Conservation (phyloP, 2,797 vertebrate species). For the Lates japonicus region DNA sequence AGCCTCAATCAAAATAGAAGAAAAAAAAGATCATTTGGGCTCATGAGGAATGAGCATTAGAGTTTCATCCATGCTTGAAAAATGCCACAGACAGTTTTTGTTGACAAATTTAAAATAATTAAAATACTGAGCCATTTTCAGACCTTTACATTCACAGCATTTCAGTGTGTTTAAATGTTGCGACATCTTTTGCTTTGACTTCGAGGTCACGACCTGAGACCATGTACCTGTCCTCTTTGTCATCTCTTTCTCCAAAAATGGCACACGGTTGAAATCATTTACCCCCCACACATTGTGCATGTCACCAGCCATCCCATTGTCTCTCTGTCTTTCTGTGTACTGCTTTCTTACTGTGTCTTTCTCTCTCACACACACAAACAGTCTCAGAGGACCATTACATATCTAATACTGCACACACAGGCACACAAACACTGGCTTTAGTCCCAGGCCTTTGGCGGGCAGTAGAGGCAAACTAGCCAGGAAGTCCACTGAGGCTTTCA, state of each 20-base stretch:
- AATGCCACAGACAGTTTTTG: conserved; percentile 9
- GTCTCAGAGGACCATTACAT: conserved; percentile 10
- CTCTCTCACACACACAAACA: neutral
- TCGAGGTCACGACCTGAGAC: conserved; percentile 5
- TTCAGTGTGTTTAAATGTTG: conserved; percentile 5
- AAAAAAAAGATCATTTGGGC: conserved; percentile 15
- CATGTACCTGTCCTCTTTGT: neutral
- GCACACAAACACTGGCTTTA: conserved; percentile 23
- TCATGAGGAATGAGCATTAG: conserved; percentile 1
- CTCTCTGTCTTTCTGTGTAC: neutral
- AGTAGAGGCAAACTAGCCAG: conserved; percentile 32
- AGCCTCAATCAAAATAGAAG: conserved; percentile 28
- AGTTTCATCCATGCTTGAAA: conserved; percentile 13
- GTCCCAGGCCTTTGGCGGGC: conserved; percentile 28
- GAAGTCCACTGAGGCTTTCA: conserved; percentile 32
- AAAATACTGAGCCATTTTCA: neutral
- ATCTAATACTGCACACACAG: conserved; percentile 5
- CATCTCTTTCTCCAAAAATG: conserved; percentile 11
- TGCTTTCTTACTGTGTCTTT: neutral
- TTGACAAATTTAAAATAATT: conserved; percentile 2
- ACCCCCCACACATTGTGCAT: conserved; percentile 1
- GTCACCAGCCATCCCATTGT: neutral
- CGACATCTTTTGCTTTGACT: neutral
- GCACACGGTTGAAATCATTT: conserved; percentile 5
- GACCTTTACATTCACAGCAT: neutral